Conservation (phyloP, 2,113 vertebrate genomes). For the Crotophaga sulcirostris region DNA sequence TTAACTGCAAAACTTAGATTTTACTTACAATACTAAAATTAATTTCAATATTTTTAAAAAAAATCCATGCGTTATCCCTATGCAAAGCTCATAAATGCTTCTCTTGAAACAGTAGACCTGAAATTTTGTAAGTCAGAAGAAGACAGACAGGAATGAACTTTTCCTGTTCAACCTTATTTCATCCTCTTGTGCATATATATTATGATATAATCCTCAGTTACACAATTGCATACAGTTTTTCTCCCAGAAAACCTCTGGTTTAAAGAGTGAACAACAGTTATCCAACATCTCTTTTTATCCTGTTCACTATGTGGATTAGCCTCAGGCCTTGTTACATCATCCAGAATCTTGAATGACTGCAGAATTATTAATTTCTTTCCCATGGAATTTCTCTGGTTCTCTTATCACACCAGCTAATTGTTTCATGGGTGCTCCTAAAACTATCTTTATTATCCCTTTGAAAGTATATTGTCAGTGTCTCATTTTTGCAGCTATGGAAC, state of each 20-base stretch:
- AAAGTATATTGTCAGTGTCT: background rate
- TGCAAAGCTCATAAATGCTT: background rate
- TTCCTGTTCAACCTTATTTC: background rate
- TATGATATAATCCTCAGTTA: conserved; percentile 43
- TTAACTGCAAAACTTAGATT: background rate
- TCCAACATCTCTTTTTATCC: conserved; percentile 37
- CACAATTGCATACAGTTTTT: background rate
- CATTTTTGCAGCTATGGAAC: background rate
- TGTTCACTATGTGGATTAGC: background rate
- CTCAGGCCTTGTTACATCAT: conserved; percentile 13
- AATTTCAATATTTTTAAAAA: background rate
- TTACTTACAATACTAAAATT: background rate
- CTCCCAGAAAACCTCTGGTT: background rate
- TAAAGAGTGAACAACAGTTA: background rate
- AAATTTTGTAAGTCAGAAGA: background rate
- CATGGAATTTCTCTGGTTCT: conserved; percentile 33
- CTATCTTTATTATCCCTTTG: background rate
- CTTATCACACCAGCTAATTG: conserved; percentile 37
- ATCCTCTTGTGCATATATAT: background rate
- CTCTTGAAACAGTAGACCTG: background rate
- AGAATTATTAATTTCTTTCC: background rate
- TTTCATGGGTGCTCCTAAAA: background rate
- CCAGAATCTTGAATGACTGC: conserved; percentile 23
- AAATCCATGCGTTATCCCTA: background rate
- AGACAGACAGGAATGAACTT: background rate